phyloP scores from a whole-genome alignment of 2,888 invertebrate genomes.

The Caenorhabditis sp. region DNA sequence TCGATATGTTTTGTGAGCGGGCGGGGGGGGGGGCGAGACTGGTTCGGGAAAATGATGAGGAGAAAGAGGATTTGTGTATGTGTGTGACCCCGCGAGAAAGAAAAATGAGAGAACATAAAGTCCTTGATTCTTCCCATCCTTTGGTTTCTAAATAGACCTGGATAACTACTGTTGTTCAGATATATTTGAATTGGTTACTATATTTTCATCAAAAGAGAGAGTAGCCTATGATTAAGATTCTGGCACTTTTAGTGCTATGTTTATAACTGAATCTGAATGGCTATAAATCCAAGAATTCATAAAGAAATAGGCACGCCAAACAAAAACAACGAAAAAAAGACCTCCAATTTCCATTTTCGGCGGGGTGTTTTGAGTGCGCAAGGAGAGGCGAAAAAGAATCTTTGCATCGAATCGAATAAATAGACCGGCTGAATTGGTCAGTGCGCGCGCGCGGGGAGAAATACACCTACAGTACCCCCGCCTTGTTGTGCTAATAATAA shows the following conservation, averaged over 20 bases:
- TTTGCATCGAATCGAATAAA: background rate
- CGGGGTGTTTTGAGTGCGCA: constrained; percentile 1
- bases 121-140: too few relatives aligned
- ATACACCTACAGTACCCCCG: background rate
- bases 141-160: too few relatives aligned
- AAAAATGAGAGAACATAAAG: too few relatives aligned
- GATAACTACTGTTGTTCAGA: too few relatives aligned
- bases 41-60: constrained; percentile 13
- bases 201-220: too few relatives aligned
- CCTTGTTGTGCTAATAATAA: background rate
- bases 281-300: too few relatives aligned
- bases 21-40: constrained; percentile 4
- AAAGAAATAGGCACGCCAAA: too few relatives aligned
- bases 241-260: too few relatives aligned
- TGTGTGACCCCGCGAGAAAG: too few relatives aligned
- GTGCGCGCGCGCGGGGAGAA: constrained; percentile 1
- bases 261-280: too few relatives aligned
- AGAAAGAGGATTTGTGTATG: background rate
- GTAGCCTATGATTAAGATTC: too few relatives aligned
- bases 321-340: background rate
- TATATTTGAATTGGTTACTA: too few relatives aligned
- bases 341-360: background rate
- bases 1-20: background rate
- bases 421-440: constrained; percentile 8
- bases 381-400: constrained; percentile 10